A percentile compares a stretch with the other conserved stretches of the same genome.
Conservation (phyloP, 2,888 invertebrate genomes). For the Drosophila putrida region DNA sequence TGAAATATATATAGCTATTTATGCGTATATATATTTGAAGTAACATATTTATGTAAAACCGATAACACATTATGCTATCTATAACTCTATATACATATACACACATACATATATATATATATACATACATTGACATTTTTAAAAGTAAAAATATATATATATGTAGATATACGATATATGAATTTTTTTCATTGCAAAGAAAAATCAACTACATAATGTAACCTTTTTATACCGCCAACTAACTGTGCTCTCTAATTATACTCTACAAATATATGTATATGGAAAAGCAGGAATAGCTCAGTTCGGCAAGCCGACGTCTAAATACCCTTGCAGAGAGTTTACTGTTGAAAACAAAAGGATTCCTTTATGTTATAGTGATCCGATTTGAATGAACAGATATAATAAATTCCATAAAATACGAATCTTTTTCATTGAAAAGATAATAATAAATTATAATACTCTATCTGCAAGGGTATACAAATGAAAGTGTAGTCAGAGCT, state of each 20-base stretch:
- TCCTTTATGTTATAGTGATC: neutral
- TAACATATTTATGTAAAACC: slow-evolving; percentile 48
- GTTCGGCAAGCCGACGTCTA: slow-evolving; percentile 7
- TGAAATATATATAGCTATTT: slow-evolving; percentile 51
- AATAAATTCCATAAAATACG: neutral
- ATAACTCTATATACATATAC: slow-evolving; percentile 39
- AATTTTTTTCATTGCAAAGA: slow-evolving; percentile 37
- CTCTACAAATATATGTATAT: slow-evolving; percentile 34
- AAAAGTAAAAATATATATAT: slow-evolving; percentile 8
- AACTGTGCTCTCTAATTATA: slow-evolving; percentile 74
- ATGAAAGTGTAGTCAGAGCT: neutral
- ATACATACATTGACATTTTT: slow-evolving; percentile 35
- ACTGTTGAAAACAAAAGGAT: neutral
- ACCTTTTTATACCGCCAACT: slow-evolving; percentile 79
- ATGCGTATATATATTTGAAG: slow-evolving; percentile 54
- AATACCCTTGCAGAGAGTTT: slow-evolving; percentile 7
- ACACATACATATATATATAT: slow-evolving; percentile 21
- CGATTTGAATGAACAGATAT: neutral
- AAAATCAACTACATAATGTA: slow-evolving; percentile 35
- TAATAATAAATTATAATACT: neutral
- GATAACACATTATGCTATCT: slow-evolving; percentile 58
- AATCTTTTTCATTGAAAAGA: no score
- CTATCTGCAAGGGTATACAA: slow-evolving; percentile 4
- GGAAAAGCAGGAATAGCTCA: neutral
- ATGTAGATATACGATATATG: slow-evolving; percentile 27